Conservation (phyloP, 2,113 vertebrate species). For the Petrocephalus microphthalmus region DNA sequence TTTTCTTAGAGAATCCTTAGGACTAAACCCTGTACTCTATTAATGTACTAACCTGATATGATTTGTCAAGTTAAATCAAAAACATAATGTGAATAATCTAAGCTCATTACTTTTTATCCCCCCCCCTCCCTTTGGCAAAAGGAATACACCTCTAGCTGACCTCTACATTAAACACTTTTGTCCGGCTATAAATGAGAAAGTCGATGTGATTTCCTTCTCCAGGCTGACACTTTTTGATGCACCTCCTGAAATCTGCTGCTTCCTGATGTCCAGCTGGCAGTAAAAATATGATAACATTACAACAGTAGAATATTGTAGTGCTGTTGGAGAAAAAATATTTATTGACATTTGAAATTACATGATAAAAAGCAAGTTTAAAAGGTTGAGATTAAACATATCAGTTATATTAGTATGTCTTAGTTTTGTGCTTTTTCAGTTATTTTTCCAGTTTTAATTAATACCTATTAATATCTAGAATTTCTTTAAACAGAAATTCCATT, state of each 20-base stretch:
- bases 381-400: neutral
- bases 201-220: slow-evolving; percentile 35
- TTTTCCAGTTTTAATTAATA: neutral
- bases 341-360: neutral
- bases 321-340: neutral
- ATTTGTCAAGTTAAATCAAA: neutral
- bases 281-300: neutral
- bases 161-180: neutral
- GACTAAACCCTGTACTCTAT: neutral
- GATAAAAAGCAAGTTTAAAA: too few relatives aligned
- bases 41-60: neutral
- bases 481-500: neutral
- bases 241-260: neutral
- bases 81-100: neutral
- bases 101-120: neutral
- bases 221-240: slow-evolving; percentile 1
- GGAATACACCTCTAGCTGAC: neutral
- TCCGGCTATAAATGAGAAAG: neutral
- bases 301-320: neutral
- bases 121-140: slow-evolving; percentile 3
- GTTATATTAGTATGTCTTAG: neutral
- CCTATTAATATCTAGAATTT: neutral
- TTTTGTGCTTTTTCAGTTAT: neutral
- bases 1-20: neutral
- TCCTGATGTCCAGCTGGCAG: neutral